A percentile compares a stretch with the other conserved stretches of the same genome.
Conservation (phyloP, 2,797 vertebrate species). For the Ciconia nigra region DNA sequence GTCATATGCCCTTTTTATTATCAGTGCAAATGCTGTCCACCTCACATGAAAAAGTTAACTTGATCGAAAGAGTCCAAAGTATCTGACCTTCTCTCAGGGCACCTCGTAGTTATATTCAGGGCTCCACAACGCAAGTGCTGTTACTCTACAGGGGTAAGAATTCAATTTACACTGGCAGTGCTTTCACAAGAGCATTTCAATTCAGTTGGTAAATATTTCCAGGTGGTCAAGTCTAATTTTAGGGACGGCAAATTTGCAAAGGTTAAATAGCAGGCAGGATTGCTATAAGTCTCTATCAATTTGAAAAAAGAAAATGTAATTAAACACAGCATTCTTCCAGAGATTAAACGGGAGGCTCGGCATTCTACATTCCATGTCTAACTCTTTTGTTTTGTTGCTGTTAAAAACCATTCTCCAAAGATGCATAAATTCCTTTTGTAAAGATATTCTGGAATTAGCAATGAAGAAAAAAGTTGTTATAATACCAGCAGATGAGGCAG, state of each 20-base stretch:
- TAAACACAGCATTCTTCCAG: slow-evolving; percentile 42
- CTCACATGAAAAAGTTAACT: slow-evolving; percentile 17
- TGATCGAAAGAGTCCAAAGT: slow-evolving; percentile 60
- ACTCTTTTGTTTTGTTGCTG: background rate
- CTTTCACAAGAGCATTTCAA: slow-evolving; percentile 43
- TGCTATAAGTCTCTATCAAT: slow-evolving; percentile 52
- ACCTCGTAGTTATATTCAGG: background rate
- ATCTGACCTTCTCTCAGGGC: slow-evolving; percentile 34
- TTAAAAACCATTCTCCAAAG: background rate
- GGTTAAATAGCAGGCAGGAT: slow-evolving; percentile 57
- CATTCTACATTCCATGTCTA: background rate
- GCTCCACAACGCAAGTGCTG: background rate
- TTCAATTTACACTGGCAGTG: slow-evolving; percentile 1
- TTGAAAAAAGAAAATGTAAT: slow-evolving; percentile 51
- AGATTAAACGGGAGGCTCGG: slow-evolving; percentile 4
- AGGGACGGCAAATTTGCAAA: slow-evolving; percentile 67
- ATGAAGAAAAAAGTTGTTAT: background rate
- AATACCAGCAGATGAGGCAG: background rate
- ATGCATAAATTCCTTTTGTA: slow-evolving; percentile 2
- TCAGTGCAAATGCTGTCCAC: background rate
- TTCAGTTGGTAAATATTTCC: slow-evolving; percentile 71
- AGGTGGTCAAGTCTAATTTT: slow-evolving; percentile 68
- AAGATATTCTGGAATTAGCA: background rate
- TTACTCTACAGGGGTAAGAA: slow-evolving; percentile 22
- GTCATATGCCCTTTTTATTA: background rate